Evolutionary conservation across 2,113 vertebrate genomes (phyloP).

Genomic region (Oncorhynchus gorbuscha): DNA sequence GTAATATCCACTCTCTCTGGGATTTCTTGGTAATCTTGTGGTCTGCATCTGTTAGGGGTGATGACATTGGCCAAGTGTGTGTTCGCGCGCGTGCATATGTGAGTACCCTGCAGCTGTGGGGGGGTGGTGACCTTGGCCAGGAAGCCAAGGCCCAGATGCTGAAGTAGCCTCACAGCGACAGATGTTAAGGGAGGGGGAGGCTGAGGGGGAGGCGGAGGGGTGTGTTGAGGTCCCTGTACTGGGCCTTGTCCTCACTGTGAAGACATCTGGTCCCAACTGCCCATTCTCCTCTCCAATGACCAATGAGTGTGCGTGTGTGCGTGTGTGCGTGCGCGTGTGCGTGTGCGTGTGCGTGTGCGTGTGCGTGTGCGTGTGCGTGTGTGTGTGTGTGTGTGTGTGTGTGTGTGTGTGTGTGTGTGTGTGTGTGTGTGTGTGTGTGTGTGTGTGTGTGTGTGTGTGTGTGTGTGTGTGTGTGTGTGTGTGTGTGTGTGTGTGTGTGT

Average conservation of each 20-base stretch:
- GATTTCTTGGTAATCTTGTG: neutral
- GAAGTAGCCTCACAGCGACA: slow-evolving; percentile 40
- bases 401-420: too few relatives aligned
- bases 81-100: neutral
- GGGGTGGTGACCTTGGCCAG: slow-evolving; percentile 34
- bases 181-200: slow-evolving; percentile 51
- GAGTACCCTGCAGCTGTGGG: slow-evolving; percentile 21
- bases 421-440: too few relatives aligned
- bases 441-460: too few relatives aligned
- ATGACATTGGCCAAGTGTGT: too few relatives aligned
- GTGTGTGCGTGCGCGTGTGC: too few relatives aligned
- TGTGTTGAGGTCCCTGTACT: slow-evolving; percentile 32
- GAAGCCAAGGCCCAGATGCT: slow-evolving; percentile 27
- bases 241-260: slow-evolving; percentile 54
- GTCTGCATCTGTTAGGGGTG: neutral
- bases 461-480: too few relatives aligned
- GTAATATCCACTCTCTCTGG: too few relatives aligned
- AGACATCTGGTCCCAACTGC: slow-evolving; percentile 60
- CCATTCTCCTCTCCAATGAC: slow-evolving; percentile 14
- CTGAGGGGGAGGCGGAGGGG: slow-evolving; percentile 10
- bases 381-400: too few relatives aligned
- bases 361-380: too few relatives aligned
- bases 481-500: too few relatives aligned
- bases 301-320: too few relatives aligned
- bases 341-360: too few relatives aligned